Evolutionary conservation across 2,113 vertebrate species (phyloP).

Genomic region (Pungitius pungitius): DNA sequence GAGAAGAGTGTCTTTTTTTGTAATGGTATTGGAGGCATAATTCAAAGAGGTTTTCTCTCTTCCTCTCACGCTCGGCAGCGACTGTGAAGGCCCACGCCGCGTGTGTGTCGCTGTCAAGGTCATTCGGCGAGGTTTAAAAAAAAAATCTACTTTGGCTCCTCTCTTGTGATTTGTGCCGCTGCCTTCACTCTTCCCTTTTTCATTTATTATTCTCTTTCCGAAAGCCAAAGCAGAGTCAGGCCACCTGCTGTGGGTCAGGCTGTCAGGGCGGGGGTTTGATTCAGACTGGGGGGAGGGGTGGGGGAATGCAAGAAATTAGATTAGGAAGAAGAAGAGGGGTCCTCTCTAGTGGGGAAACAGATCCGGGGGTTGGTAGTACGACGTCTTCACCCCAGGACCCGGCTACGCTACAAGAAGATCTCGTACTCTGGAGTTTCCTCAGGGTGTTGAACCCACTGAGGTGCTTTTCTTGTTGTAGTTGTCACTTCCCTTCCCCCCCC

Average conservation of each 20-base stretch:
- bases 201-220: slow-evolving; percentile 41
- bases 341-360: slow-evolving; percentile 44
- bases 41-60: slow-evolving; percentile 11
- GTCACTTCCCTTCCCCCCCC: not conserved
- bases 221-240: slow-evolving; percentile 44
- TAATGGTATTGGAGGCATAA: not conserved
- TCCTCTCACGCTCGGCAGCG: not conserved
- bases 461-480: slow-evolving; percentile 7
- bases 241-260: slow-evolving; percentile 26
- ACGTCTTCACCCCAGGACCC: slow-evolving; percentile 41
- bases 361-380: slow-evolving; percentile 37
- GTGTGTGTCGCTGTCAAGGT: slow-evolving; percentile 29
- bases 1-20: slow-evolving; percentile 3
- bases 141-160: slow-evolving; percentile 28
- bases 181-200: slow-evolving; percentile 14
- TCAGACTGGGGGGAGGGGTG: slow-evolving; percentile 3
- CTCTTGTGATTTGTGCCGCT: slow-evolving; percentile 55
- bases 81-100: slow-evolving; percentile 11
- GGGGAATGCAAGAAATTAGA: slow-evolving; percentile 10
- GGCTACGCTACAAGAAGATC: slow-evolving; percentile 28
- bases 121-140: slow-evolving; percentile 28
- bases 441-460: slow-evolving; percentile 6
- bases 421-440: slow-evolving; percentile 26
- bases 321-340: slow-evolving; percentile 26
- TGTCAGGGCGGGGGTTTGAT: slow-evolving; percentile 9